phyloP scores from a whole-genome alignment of 2,888 invertebrate species.

The Neoscelio sp. region DNA sequence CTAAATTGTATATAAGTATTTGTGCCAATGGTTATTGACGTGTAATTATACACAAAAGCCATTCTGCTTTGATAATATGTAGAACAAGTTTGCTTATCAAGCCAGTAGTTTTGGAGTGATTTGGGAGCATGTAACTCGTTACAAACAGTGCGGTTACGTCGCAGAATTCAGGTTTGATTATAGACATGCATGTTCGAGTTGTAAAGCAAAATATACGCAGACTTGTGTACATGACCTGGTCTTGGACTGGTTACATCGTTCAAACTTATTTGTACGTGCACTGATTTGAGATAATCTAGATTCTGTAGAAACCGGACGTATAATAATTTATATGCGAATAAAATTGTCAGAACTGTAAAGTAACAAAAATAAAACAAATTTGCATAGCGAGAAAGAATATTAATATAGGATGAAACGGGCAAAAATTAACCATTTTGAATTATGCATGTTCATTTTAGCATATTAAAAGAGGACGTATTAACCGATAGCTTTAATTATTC shows the following conservation, averaged over 20 bases:
- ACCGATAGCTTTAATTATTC: too few relatives aligned
- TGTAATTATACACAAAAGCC: too few relatives aligned
- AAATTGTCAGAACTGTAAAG: too few relatives aligned
- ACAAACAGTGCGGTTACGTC: constrained; percentile 52
- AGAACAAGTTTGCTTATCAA: constrained; percentile 31
- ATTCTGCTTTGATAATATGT: not conserved
- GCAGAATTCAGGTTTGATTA: constrained; percentile 18
- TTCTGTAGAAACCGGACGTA: constrained; percentile 35
- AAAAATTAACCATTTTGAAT: too few relatives aligned
- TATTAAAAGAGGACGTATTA: too few relatives aligned
- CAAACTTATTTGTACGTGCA: constrained; percentile 42
- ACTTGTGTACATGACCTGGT: constrained; percentile 22
- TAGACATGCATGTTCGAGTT: constrained; percentile 27
- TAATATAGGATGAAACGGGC: too few relatives aligned
- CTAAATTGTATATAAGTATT: not conserved
- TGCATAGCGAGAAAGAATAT: too few relatives aligned
- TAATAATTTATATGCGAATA: constrained; percentile 50
- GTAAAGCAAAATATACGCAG: constrained; percentile 45
- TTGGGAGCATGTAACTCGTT: constrained; percentile 50
- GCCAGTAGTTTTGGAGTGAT: constrained; percentile 21
- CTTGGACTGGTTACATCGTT: not conserved
- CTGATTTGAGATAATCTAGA: constrained; percentile 51
- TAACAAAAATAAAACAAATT: too few relatives aligned
- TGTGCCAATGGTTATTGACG: too few relatives aligned
- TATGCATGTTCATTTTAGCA: too few relatives aligned